Evolutionary conservation across 1,140 invertebrate genomes (phyloP).

Genomic region (Drosophila sp.): DNA sequence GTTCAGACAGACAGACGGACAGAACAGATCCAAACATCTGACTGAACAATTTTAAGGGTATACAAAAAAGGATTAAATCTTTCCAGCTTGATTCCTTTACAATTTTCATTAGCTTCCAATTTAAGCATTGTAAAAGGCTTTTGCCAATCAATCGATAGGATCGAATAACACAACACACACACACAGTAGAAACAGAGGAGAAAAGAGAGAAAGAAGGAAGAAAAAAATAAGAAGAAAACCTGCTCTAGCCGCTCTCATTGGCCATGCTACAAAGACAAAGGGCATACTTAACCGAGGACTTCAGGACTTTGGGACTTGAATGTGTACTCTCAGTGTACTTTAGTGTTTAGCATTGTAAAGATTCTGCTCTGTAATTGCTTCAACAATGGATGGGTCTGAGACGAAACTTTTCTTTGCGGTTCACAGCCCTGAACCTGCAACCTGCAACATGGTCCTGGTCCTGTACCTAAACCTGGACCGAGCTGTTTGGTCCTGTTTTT

Average conservation of each 20-base stretch:
- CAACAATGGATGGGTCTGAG: slow-evolving; percentile 24
- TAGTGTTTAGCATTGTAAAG: slow-evolving; percentile 22
- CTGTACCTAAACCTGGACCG: not conserved
- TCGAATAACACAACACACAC: not conserved
- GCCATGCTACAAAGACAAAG: not conserved
- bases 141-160: slow-evolving; percentile 3
- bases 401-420: slow-evolving; percentile 24
- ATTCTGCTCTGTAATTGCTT: slow-evolving; percentile 46
- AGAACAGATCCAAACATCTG: too few species aligned
- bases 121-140: not conserved
- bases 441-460: slow-evolving; percentile 17
- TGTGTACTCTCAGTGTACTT: slow-evolving; percentile 3
- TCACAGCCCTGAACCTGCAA: slow-evolving; percentile 24
- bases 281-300: slow-evolving; percentile 11
- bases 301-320: slow-evolving; percentile 37
- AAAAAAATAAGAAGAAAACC: not conserved
- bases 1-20: too few species aligned
- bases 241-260: not conserved
- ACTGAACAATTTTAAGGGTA: too few species aligned
- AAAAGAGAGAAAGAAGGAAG: not conserved
- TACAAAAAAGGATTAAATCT: too few species aligned
- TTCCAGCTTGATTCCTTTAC: too few species aligned
- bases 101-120: not conserved
- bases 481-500: not conserved
- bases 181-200: not conserved